These are phyloP conservation scores for Machaerirhynchus nigripectus DNA, from an alignment of 2,113 vertebrate species.

Conservation along the genomic window DNA sequence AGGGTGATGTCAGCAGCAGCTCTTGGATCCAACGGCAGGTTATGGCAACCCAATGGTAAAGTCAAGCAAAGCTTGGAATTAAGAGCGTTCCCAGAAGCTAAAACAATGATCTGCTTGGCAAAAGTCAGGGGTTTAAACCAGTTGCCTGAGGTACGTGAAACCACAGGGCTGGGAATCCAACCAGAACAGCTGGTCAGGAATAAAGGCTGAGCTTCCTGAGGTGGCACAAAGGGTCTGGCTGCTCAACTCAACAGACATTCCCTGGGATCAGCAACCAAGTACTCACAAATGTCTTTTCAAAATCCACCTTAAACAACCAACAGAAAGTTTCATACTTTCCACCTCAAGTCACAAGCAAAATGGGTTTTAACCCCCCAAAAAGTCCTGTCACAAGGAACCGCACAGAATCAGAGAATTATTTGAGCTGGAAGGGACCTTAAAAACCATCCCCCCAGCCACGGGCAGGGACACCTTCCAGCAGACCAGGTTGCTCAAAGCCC, in stretches of 20 bases:
- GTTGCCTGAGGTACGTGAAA: background rate
- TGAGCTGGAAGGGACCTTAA: background rate
- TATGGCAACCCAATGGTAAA: background rate
- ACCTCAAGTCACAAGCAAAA: background rate
- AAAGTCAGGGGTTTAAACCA: background rate
- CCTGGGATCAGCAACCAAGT: fast-evolving
- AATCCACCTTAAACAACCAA: background rate
- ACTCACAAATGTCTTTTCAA: background rate
- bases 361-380: background rate
- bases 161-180: background rate
- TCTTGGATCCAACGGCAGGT: background rate
- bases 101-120: background rate
- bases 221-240: background rate
- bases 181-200: background rate
- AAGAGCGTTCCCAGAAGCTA: background rate
- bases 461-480: background rate
- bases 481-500: background rate
- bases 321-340: background rate
- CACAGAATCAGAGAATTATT: background rate
- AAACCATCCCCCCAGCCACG: background rate
- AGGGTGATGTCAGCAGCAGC: background rate
- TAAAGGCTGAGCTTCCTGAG: background rate
- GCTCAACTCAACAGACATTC: background rate
- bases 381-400: background rate
- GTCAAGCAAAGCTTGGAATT: background rate